A percentile compares a stretch with the other conserved stretches of the same genome.
Conservation (phyloP, 2,888 invertebrate genomes). For the Trimorus sp. region DNA sequence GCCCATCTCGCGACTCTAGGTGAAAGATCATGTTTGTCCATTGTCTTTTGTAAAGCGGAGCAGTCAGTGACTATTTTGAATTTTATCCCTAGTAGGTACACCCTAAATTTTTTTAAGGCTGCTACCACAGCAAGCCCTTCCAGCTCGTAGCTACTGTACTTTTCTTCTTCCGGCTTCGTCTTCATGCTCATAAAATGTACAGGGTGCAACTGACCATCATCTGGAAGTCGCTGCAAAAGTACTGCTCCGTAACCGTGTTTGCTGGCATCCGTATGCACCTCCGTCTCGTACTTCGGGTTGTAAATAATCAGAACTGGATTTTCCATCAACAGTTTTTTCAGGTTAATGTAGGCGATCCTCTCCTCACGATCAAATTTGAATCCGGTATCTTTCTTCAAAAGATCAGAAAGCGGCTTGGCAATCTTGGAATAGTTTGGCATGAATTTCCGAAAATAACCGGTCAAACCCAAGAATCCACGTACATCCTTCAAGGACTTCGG, state of each 20-base stretch:
- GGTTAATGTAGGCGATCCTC: no score
- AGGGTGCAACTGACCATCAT: conserved; percentile 45
- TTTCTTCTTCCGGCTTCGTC: conserved; percentile 52
- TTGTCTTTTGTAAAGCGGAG: conserved; percentile 47
- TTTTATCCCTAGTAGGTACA: conserved; percentile 44
- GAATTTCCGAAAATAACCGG: background rate
- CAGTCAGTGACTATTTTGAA: conserved; percentile 49
- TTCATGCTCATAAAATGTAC: conserved; percentile 16
- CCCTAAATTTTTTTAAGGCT: conserved; percentile 61
- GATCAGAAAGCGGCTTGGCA: background rate
- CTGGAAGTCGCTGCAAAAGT: conserved; percentile 46
- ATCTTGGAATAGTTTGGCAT: background rate
- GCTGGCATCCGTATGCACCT: conserved; percentile 25
- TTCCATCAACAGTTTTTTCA: background rate
- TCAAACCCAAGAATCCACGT: background rate
- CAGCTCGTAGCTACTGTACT: conserved; percentile 69
- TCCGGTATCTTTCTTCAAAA: no score
- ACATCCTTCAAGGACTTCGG: background rate
- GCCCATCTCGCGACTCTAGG: conserved; percentile 48
- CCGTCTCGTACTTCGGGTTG: conserved; percentile 45
- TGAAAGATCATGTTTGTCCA: conserved; percentile 47
- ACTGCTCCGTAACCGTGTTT: conserved; percentile 16
- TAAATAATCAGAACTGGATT: conserved; percentile 68
- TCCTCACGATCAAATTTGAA: no score
- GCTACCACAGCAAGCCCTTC: conserved; percentile 67